Evolutionary conservation across 64 coral and sea anemone genomes (phyloP), one percentile per base, ranked within the genome.

Genomic region (Exaiptasia diaphana): DNA sequence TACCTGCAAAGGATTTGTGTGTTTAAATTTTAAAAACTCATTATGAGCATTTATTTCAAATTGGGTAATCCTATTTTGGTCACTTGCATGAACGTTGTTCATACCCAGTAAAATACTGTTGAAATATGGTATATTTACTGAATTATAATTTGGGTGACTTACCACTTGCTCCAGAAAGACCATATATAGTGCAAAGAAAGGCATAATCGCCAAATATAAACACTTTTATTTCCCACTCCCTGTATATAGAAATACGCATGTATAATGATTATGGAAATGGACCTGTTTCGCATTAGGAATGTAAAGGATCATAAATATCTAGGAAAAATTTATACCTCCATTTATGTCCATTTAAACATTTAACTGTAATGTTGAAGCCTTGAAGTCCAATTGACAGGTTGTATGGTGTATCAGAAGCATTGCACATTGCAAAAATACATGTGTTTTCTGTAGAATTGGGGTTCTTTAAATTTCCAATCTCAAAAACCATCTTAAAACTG

Each of bases 401-500:
- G 36, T 62, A 27, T 20, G 52, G 7, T 4, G 53, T 61, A 23
- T 79, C 54, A 24, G 28, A 26, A 32, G 64, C 81, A 17, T 73
- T 67, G 73, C 53, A 83, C 17, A 61, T 55, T 6, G 67, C 15
- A 52, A 82, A 82, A 17, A 82, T 53, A 2, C 37, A 40, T 27
- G 64, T 68, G 9, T 82, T 68, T 26, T 65, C 68, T 35, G 60
- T 82, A 1, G 81, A 83, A 53, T 73, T 83, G 3, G 65, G 81
- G 9, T 83, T 72, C 20, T 32, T 14, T 24, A 83, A 31, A 17
- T 83, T 83, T 18, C 29, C 81, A 53, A 83, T 26, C 4, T 57
- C 21, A 46, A 53, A 85, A 13, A 15, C 54, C 5, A 74, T 29
- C 49, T 85, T 85, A 9, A 85, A 44, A 27, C 64, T 48, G 9